Conservation (phyloP, 2,888 invertebrate species). For the Drosophila heteroneura region DNA sequence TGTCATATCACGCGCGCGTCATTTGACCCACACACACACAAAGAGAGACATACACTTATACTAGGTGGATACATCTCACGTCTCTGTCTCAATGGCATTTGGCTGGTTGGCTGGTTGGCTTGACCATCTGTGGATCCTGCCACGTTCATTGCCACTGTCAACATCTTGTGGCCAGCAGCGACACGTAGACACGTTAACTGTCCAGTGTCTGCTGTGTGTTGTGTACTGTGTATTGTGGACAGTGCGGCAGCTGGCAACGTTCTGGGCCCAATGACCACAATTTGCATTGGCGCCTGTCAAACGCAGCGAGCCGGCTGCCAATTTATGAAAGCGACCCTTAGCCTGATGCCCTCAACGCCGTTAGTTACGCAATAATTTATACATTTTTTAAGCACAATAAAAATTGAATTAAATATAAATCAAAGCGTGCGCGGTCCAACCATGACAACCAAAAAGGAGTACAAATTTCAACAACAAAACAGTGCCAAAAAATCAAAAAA, state of each 20-base stretch:
- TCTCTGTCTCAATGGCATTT: conserved; percentile 36
- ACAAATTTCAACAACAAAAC: conserved; percentile 18
- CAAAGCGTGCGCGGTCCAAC: conserved; percentile 49
- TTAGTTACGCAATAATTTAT: conserved; percentile 74
- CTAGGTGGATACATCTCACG: conserved; percentile 43
- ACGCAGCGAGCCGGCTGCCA: conserved; percentile 73
- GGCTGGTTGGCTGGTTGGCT: conserved; percentile 40
- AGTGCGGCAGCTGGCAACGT: neutral
- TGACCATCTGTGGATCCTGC: conserved; percentile 57
- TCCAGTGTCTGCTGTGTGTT: neutral
- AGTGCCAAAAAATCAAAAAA: neutral
- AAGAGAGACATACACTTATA: neutral
- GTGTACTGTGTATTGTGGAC: neutral
- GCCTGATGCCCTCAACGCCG: conserved; percentile 40
- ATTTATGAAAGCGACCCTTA: conserved; percentile 69
- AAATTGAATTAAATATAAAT: conserved; percentile 81
- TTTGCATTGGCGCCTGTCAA: conserved; percentile 77
- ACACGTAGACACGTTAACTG: conserved; percentile 53
- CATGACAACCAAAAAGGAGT: conserved; percentile 36
- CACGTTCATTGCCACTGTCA: conserved; percentile 79
- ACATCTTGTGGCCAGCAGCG: conserved; percentile 72
- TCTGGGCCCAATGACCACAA: conserved; percentile 54
- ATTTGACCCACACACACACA: conserved; percentile 65
- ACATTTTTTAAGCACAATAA: conserved; percentile 78
- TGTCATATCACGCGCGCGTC: conserved; percentile 75